Base-by-base conservation (phyloP, 1,140 invertebrate genomes). In the Leptinotarsa defecta region DNA sequence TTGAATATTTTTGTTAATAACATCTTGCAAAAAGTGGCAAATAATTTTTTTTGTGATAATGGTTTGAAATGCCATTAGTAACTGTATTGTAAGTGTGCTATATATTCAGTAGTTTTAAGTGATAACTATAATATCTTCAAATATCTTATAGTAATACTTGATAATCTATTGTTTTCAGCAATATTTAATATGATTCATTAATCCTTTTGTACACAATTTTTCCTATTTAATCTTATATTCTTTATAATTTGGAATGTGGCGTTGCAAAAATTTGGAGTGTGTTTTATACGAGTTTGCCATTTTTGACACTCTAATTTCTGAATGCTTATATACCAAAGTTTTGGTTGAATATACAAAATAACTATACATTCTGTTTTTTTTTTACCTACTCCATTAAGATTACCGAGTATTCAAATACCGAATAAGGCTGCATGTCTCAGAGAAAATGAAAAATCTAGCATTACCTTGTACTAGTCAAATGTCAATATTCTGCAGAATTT, bases 1-100 rank as follows among this genome's bases (percentile, higher is more conserved):
- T 64, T 24, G 17, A 64, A 22, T 67, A 75, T 13, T 71, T 48
- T 67, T 24, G 17, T 65, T 43, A 19, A 68, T 22, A 48, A 69
- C 68, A 68, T 75, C 52, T 49, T 62, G 62, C 62, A 62, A 61
- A 75, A 76, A 75, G 76, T 77, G 73, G 76, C 76, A 78, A 74
- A 74, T 80, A 65, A 76, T 76, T 74, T 73, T 78, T 77, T 73
- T 80, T 79, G 76, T 81, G 79, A 82, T 80, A 81, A 83, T 81
- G 80, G 80, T 83, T 81, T 81, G 79, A 81, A 81, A 83, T 83
- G 81, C 81, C 81, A 81, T 83, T 83, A 78, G 76, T 74, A 73
- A 80, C 76, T 81, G 77, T 83, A 81, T 78, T 77, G 76, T 83
- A 81, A 81, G 81, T 83, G 81, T 83, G 81, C 81, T 80, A 77